phyloP scores from a whole-genome alignment of 2,888 invertebrate genomes.

The Cosmia pyralina region DNA sequence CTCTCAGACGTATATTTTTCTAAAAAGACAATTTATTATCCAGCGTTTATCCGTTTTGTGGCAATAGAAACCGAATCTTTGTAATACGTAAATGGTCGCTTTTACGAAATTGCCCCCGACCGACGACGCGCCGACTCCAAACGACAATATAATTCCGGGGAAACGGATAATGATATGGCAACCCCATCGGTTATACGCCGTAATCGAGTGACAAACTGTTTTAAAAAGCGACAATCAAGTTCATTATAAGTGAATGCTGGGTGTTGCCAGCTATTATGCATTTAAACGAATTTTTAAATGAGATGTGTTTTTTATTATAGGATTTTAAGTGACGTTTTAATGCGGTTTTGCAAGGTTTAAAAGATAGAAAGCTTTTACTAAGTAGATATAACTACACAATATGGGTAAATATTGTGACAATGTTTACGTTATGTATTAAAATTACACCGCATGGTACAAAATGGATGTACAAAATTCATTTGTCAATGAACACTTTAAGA shows the following conservation, averaged over 20 bases:
- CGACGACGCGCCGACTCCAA: slow-evolving; percentile 75
- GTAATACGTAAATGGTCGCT: slow-evolving; percentile 77
- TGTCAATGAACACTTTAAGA: slow-evolving; percentile 43
- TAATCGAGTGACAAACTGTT: slow-evolving; percentile 89
- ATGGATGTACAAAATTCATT: slow-evolving; percentile 23
- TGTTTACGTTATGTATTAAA: not conserved
- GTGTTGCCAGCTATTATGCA: slow-evolving; percentile 64
- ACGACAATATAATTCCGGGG: slow-evolving; percentile 86
- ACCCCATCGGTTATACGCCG: slow-evolving; percentile 82
- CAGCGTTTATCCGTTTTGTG: slow-evolving; percentile 85
- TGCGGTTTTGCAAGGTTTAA: slow-evolving; percentile 36
- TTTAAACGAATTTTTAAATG: slow-evolving; percentile 60
- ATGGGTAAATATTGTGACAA: not conserved
- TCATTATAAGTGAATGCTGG: slow-evolving; percentile 66
- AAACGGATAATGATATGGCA: slow-evolving; percentile 85
- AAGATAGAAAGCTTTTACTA: not conserved
- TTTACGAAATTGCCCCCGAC: slow-evolving; percentile 84
- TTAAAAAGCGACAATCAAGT: slow-evolving; percentile 82
- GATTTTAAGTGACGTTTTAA: slow-evolving; percentile 37
- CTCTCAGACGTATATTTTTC: slow-evolving; percentile 84
- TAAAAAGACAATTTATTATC: slow-evolving; percentile 90
- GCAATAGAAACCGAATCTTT: slow-evolving; percentile 84
- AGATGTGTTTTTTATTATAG: slow-evolving; percentile 55
- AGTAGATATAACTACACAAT: not conserved
- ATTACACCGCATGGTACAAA: not conserved